phyloP scores from a whole-genome alignment of 2,888 invertebrate species.

The Eilema caniola region DNA sequence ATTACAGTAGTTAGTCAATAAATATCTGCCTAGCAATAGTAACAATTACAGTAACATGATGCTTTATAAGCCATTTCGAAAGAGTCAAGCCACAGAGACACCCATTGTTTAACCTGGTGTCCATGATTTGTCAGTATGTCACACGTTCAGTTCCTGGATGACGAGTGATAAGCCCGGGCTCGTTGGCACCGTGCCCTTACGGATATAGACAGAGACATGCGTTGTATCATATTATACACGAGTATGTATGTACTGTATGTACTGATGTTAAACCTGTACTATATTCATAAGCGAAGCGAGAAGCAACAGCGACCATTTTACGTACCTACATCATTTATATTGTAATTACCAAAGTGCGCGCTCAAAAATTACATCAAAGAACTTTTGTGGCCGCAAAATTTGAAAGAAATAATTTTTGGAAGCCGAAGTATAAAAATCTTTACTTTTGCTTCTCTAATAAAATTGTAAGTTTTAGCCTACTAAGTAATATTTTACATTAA shows the following conservation, averaged over 20 bases:
- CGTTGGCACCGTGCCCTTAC: conserved; percentile 80
- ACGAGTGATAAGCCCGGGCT: conserved; percentile 71
- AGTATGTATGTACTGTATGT: too few relatives aligned
- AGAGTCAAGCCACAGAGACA: conserved; percentile 33
- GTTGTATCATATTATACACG: conserved; percentile 57
- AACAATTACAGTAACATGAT: not conserved
- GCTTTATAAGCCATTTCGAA: not conserved
- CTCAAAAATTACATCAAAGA: not conserved
- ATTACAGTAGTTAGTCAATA: not conserved
- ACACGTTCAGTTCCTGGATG: conserved; percentile 67
- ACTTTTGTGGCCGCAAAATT: not conserved
- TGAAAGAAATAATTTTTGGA: not conserved
- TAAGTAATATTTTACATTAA: not conserved
- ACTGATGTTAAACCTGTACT: conserved; percentile 37
- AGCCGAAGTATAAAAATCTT: not conserved
- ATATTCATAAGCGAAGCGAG: conserved; percentile 48
- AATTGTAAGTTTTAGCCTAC: not conserved
- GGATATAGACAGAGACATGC: conserved; percentile 77
- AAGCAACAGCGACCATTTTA: conserved; percentile 19
- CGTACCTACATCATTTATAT: not conserved
- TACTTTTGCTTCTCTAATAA: not conserved
- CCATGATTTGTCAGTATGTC: conserved; percentile 57
- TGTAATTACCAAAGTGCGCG: not conserved
- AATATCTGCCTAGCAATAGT: not conserved
- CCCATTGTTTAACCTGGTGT: conserved; percentile 51